phyloP scores from a whole-genome alignment of 2,113 vertebrate genomes.

The Garra rufa region DNA sequence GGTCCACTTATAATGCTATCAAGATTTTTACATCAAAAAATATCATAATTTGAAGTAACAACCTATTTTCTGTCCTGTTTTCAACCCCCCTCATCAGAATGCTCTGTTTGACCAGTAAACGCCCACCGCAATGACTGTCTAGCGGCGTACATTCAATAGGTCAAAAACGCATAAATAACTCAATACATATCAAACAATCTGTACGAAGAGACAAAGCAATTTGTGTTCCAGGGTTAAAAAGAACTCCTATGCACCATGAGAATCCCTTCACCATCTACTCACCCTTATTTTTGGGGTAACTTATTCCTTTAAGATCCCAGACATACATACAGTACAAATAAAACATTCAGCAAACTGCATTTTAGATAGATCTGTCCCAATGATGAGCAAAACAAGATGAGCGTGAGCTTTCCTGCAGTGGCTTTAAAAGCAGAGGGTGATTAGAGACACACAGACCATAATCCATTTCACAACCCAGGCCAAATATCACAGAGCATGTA shows the following conservation, averaged over 20 bases:
- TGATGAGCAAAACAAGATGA: background rate
- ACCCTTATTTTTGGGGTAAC: background rate
- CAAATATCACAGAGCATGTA: conserved; percentile 8
- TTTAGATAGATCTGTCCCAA: background rate
- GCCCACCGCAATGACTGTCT: no score
- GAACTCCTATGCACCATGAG: no score
- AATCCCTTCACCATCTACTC: background rate
- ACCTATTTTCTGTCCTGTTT: no score
- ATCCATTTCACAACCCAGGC: conserved; percentile 22
- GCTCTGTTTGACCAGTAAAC: no score
- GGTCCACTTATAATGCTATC: no score
- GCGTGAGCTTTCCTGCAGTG: background rate
- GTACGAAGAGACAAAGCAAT: no score
- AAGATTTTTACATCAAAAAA: no score
- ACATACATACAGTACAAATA: background rate
- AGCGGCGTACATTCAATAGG: no score
- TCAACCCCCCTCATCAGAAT: no score
- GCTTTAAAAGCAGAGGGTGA: conserved; percentile 24
- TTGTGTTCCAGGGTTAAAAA: background rate
- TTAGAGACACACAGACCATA: background rate
- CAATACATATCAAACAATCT: no score
- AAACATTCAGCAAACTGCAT: conserved; percentile 15
- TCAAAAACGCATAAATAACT: no score
- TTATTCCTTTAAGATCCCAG: background rate
- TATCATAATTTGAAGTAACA: no score